Evolutionary conservation across 2,888 invertebrate species (phyloP), one percentile per base, ranked within the genome.

Genomic region (Drosophila niveifrons): DNA sequence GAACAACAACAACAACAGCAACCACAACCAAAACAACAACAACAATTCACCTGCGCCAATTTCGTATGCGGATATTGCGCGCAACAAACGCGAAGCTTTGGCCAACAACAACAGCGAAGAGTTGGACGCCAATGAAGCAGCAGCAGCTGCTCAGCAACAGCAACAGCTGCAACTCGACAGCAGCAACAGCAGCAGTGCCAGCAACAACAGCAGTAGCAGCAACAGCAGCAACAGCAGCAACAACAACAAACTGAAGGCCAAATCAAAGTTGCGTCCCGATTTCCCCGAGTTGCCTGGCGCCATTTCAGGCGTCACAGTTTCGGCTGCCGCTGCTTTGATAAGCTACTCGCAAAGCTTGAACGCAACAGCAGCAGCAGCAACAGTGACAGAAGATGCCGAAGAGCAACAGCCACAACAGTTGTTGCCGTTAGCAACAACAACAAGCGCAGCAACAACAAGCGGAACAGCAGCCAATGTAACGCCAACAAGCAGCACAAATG

Each of bases 1-100:
- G 28, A 81, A 53, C 41, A 78, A 55, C 52, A 75, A 34, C 10
- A 82, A 11, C 51, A 79, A 23, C 28, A 78, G 51, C 72, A 72
- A 17, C 6, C 23, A 23, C 4, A 62, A 63, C 11, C 59, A 50
- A 92, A 81, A 75, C 88, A 77, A 82, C 92, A 76, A 83, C 51
- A 63, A 67, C 39, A 78, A 56, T 18, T 58, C 75, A 1, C 76
- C 82, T 1, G 80, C 89, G 4, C 92, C 86, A 81, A 93, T 89
- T 91, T 96, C 96, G 11, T 97, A 97, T 93, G 97, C 97, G 0
- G 97, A 97, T 89, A 97, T 97, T 86, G 96, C 97, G 56, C 94
- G 95, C 79, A 88, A 90, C 18, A 90, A 83, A 53, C 88, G 90
- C 66, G 90, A 91, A 18, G 70, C 78, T 8, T 69, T 89, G 34